These are phyloP conservation scores for Stomatorhinus ivindoensis DNA, from an alignment of 2,113 vertebrate species.

Conservation along the genomic window DNA sequence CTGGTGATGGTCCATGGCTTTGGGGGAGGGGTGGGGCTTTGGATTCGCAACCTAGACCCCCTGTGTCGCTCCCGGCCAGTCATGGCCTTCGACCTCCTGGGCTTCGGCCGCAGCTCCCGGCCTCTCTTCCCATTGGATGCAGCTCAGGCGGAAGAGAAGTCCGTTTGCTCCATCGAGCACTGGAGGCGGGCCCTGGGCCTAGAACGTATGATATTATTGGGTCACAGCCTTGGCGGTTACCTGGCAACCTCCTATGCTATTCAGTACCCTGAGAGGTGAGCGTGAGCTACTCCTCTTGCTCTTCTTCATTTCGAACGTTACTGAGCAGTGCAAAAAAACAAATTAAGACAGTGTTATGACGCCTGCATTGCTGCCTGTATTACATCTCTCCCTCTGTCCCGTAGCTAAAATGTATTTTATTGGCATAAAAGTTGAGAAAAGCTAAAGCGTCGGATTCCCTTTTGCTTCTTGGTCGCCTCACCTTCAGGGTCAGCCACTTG, in stretches of 20 bases:
- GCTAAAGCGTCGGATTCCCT: not conserved
- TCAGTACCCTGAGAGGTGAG: constrained; percentile 73
- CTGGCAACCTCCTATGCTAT: constrained; percentile 72
- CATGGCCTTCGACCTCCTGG: constrained; percentile 76
- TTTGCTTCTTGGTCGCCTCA: not conserved
- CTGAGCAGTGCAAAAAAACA: not conserved
- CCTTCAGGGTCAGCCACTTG: constrained; percentile 73
- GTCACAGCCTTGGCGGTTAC: constrained; percentile 72
- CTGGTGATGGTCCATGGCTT: constrained; percentile 87
- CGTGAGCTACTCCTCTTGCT: not conserved
- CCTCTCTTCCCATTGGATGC: constrained; percentile 69
- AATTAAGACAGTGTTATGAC: not conserved
- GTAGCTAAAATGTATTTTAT: not conserved
- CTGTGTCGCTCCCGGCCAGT: constrained; percentile 61
- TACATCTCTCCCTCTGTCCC: not conserved
- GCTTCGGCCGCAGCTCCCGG: constrained; percentile 79
- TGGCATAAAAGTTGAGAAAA: not conserved
- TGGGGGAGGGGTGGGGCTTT: constrained; percentile 79
- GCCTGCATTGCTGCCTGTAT: not conserved
- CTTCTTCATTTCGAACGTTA: not conserved
- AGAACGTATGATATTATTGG: constrained; percentile 71
- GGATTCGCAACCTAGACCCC: constrained; percentile 76
- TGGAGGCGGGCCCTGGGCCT: constrained; percentile 68
- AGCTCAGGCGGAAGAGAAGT: constrained; percentile 70
- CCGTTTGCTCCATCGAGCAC: constrained; percentile 72